Evolutionary conservation across 2,797 vertebrate genomes (phyloP).

Genomic region (Helarctos malayanus): DNA sequence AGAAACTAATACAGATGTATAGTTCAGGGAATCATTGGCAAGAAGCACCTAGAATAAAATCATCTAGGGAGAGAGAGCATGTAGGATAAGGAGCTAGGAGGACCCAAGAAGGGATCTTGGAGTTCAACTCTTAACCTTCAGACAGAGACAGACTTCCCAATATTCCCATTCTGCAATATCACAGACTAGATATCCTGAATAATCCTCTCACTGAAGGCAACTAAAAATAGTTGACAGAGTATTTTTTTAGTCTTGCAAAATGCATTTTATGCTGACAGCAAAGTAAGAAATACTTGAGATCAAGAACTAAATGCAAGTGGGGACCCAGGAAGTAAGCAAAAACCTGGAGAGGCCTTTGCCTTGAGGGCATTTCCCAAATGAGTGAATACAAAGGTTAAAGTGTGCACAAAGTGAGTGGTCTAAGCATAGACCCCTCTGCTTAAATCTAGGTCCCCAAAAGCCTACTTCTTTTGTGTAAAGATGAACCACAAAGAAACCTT

Average conservation of each 20-base stretch:
- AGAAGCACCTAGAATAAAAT: background rate
- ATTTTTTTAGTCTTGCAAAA: conserved; percentile 61
- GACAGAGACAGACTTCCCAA: background rate
- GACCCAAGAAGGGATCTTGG: background rate
- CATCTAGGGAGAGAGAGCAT: background rate
- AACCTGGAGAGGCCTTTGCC: background rate
- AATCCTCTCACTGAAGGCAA: conserved; percentile 24
- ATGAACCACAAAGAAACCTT: background rate
- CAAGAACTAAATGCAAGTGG: conserved; percentile 15
- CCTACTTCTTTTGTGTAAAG: background rate
- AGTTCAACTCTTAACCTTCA: background rate
- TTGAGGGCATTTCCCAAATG: background rate
- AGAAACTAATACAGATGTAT: background rate
- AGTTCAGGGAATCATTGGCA: background rate
- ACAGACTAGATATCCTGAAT: background rate
- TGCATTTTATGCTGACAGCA: conserved; percentile 29
- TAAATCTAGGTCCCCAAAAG: background rate
- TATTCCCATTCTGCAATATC: background rate
- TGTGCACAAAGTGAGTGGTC: background rate
- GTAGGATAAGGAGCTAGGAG: background rate
- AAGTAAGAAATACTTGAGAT: conserved; percentile 6
- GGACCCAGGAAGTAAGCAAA: background rate
- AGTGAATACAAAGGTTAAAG: background rate
- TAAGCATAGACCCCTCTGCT: background rate
- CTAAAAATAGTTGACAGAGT: background rate